phyloP scores from a whole-genome alignment of 2,797 vertebrate genomes.

The Tarsius wallacei region DNA sequence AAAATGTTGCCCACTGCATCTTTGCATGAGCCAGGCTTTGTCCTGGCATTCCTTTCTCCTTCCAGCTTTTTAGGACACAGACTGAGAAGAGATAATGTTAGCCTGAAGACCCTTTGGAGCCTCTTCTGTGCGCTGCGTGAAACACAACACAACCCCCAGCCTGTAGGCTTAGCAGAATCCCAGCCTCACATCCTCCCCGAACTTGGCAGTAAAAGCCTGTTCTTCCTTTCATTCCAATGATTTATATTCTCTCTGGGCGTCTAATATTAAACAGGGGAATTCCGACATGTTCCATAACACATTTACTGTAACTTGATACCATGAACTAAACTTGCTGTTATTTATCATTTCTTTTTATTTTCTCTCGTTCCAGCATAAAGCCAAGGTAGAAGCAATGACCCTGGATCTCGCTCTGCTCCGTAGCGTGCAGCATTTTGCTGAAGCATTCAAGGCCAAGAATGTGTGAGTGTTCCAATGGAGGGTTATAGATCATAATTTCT shows the following conservation, averaged over 20 bases:
- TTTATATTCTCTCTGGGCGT: conserved; percentile 89
- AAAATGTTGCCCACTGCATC: not conserved
- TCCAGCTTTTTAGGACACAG: conserved; percentile 33
- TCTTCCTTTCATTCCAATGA: conserved; percentile 85
- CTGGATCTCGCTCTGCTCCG: conserved; percentile 96
- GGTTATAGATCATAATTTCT: conserved; percentile 79
- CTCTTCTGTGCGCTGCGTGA: conserved; percentile 41
- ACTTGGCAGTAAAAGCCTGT: conserved; percentile 87
- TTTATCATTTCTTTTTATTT: conserved; percentile 90
- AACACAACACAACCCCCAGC: conserved; percentile 35
- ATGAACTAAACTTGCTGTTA: conserved; percentile 89
- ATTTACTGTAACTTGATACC: conserved; percentile 88
- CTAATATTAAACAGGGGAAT: conserved; percentile 91
- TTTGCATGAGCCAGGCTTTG: not conserved
- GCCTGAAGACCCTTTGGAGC: conserved; percentile 57
- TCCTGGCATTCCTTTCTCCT: not conserved
- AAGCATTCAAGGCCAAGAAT: conserved; percentile 96
- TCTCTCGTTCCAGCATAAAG: conserved; percentile 95
- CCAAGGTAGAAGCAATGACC: conserved; percentile 97
- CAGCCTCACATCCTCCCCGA: conserved; percentile 78
- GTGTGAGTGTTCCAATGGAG: conserved; percentile 93
- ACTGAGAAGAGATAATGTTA: not conserved
- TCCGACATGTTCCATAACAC: conserved; percentile 88
- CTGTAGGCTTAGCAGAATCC: conserved; percentile 80
- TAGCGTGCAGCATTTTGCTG: conserved; percentile 96